phyloP scores from a whole-genome alignment of 2,888 invertebrate species.

The Oxystoma pomonae region DNA sequence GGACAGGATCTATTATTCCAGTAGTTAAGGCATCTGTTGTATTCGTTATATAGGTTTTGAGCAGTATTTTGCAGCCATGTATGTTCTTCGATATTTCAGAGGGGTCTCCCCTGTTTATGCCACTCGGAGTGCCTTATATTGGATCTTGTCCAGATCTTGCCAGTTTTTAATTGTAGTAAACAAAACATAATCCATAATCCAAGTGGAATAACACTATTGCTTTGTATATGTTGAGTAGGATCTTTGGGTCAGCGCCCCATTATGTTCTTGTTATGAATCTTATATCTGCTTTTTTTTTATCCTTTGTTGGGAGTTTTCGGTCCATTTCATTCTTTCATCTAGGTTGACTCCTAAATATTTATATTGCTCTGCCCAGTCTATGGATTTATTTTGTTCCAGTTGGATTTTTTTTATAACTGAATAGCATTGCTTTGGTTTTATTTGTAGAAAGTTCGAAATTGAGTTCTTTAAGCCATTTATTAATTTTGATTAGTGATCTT shows the following conservation, averaged over 20 bases:
- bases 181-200: neutral
- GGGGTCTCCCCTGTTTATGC: no score
- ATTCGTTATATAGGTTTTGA: no score
- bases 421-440: neutral
- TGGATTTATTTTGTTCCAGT: neutral
- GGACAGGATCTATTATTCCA: no score
- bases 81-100: no score
- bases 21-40: no score
- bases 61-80: no score
- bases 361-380: neutral
- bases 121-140: neutral
- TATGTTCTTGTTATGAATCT: neutral
- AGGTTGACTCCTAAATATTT: neutral
- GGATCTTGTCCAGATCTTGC: neutral
- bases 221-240: neutral
- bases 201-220: neutral
- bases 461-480: neutral
- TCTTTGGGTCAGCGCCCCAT: neutral
- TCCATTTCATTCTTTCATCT: neutral
- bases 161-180: neutral
- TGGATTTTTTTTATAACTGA: neutral
- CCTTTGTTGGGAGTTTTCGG: neutral
- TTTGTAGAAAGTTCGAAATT: neutral
- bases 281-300: neutral
- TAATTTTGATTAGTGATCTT: neutral